Evolutionary conservation across 2,888 invertebrate species (phyloP).

Genomic region (Galerucella calmariensis): DNA sequence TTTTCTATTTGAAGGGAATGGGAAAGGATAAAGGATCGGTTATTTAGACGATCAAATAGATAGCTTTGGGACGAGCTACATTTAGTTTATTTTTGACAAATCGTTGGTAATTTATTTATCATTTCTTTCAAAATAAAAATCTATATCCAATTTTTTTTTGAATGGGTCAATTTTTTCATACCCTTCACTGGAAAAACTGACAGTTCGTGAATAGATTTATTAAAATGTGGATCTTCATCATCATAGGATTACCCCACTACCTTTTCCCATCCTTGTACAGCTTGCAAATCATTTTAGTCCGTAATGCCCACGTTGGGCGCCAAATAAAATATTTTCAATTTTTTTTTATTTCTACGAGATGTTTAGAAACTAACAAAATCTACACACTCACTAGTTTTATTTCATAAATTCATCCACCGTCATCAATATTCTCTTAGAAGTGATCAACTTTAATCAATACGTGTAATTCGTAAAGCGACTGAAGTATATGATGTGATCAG

Average conservation of each 20-base stretch:
- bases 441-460: constrained; percentile 51
- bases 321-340: too few relatives aligned
- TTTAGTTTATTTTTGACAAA: background rate
- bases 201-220: too few relatives aligned
- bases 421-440: constrained; percentile 45
- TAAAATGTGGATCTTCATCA: too few relatives aligned
- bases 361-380: background rate
- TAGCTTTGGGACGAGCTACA: background rate
- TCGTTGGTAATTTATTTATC: background rate
- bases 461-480: constrained; percentile 46
- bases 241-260: too few relatives aligned
- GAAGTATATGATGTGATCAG: constrained; percentile 48
- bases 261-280: too few relatives aligned
- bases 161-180: too few relatives aligned
- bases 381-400: constrained; percentile 23
- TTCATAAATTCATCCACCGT: constrained; percentile 48
- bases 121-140: background rate
- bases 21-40: background rate
- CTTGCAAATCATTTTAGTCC: too few relatives aligned
- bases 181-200: too few relatives aligned
- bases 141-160: background rate
- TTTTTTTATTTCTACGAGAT: too few relatives aligned
- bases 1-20: background rate
- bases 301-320: too few relatives aligned
- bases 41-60: background rate